Evolutionary conservation across 2,113 vertebrate genomes (phyloP).

Genomic region (Colaptes auratus): DNA sequence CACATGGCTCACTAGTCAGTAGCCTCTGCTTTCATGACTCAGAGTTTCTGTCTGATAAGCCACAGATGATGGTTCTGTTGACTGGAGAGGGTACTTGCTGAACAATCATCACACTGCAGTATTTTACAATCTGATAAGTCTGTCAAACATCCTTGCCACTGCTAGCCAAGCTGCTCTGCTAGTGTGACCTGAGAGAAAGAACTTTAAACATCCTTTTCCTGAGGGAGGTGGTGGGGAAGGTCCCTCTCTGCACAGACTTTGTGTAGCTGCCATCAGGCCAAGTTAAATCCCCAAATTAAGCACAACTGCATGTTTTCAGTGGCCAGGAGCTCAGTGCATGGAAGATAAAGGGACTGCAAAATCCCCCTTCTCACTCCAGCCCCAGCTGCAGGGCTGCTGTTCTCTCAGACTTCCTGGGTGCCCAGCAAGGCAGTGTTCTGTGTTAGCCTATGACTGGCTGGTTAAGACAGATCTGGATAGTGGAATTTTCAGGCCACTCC

Average conservation of each 20-base stretch:
- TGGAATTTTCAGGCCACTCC: neutral
- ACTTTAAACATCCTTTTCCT: neutral
- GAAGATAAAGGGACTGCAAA: neutral
- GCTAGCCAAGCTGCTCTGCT: neutral
- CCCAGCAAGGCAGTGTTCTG: neutral
- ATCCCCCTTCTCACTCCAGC: neutral
- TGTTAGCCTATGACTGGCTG: neutral
- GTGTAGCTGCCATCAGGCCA: neutral
- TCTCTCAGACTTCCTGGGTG: neutral
- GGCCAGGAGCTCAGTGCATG: neutral
- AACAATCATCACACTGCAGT: neutral
- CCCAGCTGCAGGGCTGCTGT: neutral
- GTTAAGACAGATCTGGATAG: neutral
- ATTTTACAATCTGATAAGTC: neutral
- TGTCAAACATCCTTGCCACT: neutral
- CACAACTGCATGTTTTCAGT: neutral
- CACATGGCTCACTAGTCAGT: fast-evolving
- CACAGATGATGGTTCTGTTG: neutral
- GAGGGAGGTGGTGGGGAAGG: neutral
- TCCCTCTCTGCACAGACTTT: neutral
- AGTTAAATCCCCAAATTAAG: neutral
- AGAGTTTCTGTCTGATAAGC: neutral
- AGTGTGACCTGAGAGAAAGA: neutral
- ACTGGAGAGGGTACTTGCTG: neutral
- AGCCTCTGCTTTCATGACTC: neutral